phyloP scores from a whole-genome alignment of 2,888 invertebrate species.

The Drosophila birchii region DNA sequence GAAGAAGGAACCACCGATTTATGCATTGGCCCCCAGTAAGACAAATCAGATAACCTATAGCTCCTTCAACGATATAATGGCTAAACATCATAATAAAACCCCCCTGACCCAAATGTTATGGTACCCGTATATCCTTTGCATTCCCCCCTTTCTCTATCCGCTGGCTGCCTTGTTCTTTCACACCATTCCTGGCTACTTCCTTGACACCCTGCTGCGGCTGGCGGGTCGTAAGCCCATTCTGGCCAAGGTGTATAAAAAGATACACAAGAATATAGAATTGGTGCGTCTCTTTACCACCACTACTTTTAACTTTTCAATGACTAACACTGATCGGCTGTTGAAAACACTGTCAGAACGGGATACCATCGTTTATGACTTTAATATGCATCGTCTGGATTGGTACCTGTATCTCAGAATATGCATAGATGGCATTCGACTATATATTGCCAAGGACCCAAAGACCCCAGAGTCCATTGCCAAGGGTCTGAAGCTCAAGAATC shows the following conservation, averaged over 20 bases:
- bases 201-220: constrained; percentile 85
- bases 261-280: constrained; percentile 90
- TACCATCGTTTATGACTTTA: constrained; percentile 89
- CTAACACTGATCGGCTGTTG: constrained; percentile 86
- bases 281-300: constrained; percentile 90
- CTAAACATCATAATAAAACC: background rate
- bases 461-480: constrained; percentile 85
- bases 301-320: constrained; percentile 89
- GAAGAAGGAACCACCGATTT: constrained; percentile 79
- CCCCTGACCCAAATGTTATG: constrained; percentile 88
- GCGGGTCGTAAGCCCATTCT: constrained; percentile 83
- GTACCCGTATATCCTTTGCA: constrained; percentile 86
- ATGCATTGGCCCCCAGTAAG: constrained; percentile 93
- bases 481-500: constrained; percentile 3
- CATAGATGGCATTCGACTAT: constrained; percentile 89
- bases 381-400: constrained; percentile 90
- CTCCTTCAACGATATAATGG: constrained; percentile 85
- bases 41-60: constrained; percentile 93
- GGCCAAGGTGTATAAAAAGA: constrained; percentile 90
- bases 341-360: constrained; percentile 82
- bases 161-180: constrained; percentile 87
- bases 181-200: constrained; percentile 87
- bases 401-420: constrained; percentile 84
- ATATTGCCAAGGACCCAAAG: constrained; percentile 91
- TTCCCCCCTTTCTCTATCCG: constrained; percentile 80